Evolutionary conservation across 1,140 invertebrate genomes (phyloP).

Genomic region (Potamilus streckersoni): DNA sequence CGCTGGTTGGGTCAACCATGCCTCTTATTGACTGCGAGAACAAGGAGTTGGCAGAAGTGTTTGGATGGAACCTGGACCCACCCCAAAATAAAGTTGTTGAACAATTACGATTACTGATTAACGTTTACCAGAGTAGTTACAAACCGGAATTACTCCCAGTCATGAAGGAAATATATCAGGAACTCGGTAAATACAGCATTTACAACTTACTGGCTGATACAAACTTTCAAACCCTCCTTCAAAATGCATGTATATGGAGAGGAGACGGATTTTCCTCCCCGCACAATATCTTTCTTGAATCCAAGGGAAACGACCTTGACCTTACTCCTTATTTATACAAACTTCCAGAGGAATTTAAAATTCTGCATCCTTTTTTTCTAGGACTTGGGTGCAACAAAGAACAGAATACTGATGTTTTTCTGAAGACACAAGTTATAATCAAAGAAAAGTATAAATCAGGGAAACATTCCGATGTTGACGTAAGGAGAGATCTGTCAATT

Average conservation of each 20-base stretch:
- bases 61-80: constrained; percentile 11
- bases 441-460: not conserved
- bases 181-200: not conserved
- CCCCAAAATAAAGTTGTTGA: not conserved
- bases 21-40: not conserved
- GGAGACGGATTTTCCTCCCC: constrained; percentile 6
- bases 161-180: constrained; percentile 7
- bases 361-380: not conserved
- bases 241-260: not conserved
- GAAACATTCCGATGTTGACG: not conserved
- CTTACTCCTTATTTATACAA: constrained; percentile 5
- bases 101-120: constrained; percentile 1
- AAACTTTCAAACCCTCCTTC: not conserved
- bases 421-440: not conserved
- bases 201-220: not conserved
- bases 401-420: constrained; percentile 2
- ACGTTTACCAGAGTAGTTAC: not conserved
- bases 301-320: not conserved
- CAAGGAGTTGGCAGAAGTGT: not conserved
- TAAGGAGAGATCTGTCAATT: not conserved
- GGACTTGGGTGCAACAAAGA: constrained; percentile 1
- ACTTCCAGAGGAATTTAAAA: constrained; percentile 10
- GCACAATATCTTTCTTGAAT: not conserved
- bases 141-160: not conserved
- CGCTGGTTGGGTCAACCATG: constrained; percentile 7